Base-by-base conservation (phyloP, 2,113 vertebrate species). In the Oryzias melastigma region DNA sequence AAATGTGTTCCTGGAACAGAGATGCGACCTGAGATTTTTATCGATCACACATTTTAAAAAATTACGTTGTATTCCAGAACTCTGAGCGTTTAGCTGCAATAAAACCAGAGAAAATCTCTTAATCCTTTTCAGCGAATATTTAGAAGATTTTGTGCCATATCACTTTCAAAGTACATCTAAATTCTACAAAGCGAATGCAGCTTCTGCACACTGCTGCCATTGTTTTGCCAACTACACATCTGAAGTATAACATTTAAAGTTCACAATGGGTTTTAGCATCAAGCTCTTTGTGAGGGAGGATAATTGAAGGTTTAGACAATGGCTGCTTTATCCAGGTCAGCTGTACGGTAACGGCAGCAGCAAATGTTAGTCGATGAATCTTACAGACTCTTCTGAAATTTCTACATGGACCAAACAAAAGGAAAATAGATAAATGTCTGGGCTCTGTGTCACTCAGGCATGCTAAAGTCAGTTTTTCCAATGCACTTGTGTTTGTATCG, bases 231-330 rank as follows among this genome's bases (percentile, higher is more conserved):
- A 47, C 58, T 27, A 54, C 62, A 49, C 17, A 67, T 29, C n/a
- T 64, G 42, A 63, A 55, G 60, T 59, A 2, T 56, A 29, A 65
- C 56, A 67, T 65, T 71, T 18, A 64, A 63, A 63, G 51, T 61
- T 58, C 46, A 52, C 24, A 53, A 55, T 51, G 10, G 58, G 49
- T 75, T 69, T 35, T 62, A 59, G 50, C 53, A 54, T 68, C 42
- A 62, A 60, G 25, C 40, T 55, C 49, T 60, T 58, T 77, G 41
- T 77, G 41, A 35, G 55, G 51, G 52, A 56, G 41, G 58, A 56
- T 62, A 62, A 78, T 59, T 72, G 68, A 51, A 60, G 49, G 61
- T 66, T 54, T 59, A 35, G 56, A 58, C 55, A 57, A 15, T 49
- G 25, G n/a, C 12, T 1, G 52, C 47, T 61, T 49, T 22, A 49